Evolutionary conservation across 2,888 invertebrate species (phyloP), one percentile per base, ranked within the genome.

Genomic region (Apodemia mormo): DNA sequence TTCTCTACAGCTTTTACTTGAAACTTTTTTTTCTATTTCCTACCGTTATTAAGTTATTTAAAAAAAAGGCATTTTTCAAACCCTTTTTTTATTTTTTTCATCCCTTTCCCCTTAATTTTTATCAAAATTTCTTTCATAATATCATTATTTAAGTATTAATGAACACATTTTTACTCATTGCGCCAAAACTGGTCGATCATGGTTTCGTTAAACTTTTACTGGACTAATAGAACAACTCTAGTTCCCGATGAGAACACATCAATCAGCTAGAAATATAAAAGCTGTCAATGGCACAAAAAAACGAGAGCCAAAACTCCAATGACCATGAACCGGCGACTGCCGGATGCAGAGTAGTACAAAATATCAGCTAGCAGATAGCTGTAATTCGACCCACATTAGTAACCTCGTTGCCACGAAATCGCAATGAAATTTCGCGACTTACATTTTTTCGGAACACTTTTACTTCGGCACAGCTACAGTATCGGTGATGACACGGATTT

Each of bases 341-440:
- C 86, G 82, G 84, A 87, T 84, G 77, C 80, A 79, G 82, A 82
- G 82, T 81, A 81, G 82, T 83, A 85, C 84, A 84, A 83, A 85
- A 82, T 76, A 87, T 84, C 83, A 85, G 75, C 86, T 85, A 87
- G 85, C 85, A 84, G 83, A 87, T 88, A 88, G 89, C 93, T 88
- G 93, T 92, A 88, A 88, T 86, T 90, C 88, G 92, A 85, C 92
- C 92, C 84, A 93, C 90, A 89, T 92, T 80, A 73, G 76, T 85
- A 87, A 85, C 92, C 93, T 85, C 85, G 92, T 90, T 91, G 82
- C 85, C 83, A 90, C 90, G 89, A 92, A 92, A 92, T 92, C 90
- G 92, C 92, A 89, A 91, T 90, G 91, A 90, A 91, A 92, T 92
- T 93, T 93, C 85, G 93, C 92, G 89, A 91, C 85, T 86, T 79